These are phyloP conservation scores for Plutomurus gul DNA, from an alignment of 1,140 invertebrate genomes.

Conservation along the genomic window DNA sequence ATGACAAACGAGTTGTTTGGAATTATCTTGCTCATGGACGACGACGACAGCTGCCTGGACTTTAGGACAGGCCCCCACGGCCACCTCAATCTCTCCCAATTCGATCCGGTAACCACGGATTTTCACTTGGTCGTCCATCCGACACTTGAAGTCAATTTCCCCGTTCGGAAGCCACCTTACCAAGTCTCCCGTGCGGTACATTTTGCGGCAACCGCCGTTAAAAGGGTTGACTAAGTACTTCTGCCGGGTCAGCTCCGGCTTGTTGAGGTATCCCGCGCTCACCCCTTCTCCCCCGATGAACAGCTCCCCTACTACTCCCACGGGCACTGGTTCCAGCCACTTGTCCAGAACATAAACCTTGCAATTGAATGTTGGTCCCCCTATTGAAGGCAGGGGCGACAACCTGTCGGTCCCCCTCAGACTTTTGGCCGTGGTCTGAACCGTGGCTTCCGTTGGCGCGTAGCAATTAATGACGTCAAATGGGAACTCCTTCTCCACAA, in stretches of 20 bases:
- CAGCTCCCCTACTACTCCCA: not conserved
- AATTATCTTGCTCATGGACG: too few relatives aligned
- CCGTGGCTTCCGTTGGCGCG: not conserved
- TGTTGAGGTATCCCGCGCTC: not conserved
- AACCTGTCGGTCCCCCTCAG: not conserved
- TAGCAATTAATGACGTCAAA: slow-evolving; percentile 58
- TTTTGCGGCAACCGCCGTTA: not conserved
- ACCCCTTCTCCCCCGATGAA: not conserved
- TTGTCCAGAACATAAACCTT: not conserved
- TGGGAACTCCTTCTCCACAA: slow-evolving; percentile 72
- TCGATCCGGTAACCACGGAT: slow-evolving; percentile 32
- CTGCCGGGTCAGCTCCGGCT: not conserved
- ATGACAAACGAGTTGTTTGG: too few relatives aligned
- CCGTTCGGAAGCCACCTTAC: not conserved
- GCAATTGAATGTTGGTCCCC: not conserved
- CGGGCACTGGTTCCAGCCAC: not conserved
- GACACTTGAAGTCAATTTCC: not conserved
- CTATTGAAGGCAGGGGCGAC: not conserved
- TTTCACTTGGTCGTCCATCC: slow-evolving; percentile 37
- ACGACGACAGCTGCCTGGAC: too few relatives aligned
- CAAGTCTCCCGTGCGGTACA: slow-evolving; percentile 35
- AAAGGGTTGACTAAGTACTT: not conserved
- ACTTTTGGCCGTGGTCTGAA: not conserved
- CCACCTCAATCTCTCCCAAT: slow-evolving; percentile 32
- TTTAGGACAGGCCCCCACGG: too few relatives aligned